Evolutionary conservation across 2,888 invertebrate species (phyloP).

Genomic region (Philopedon plagiatum): DNA sequence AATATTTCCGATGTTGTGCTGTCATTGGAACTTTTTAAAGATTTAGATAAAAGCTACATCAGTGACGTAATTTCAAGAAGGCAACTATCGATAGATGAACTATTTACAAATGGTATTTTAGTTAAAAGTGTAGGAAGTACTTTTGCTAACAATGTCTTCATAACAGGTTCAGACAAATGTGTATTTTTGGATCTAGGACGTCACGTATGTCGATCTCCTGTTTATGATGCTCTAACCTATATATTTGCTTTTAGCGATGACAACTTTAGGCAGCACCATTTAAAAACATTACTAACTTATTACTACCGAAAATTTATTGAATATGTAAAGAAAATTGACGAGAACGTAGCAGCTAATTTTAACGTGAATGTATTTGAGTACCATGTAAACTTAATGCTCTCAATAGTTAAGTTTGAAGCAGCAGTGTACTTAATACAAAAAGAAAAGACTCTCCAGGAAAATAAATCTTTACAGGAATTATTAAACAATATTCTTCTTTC

Average conservation of each 20-base stretch:
- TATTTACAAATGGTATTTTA: background rate
- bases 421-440: background rate
- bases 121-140: background rate
- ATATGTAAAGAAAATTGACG: background rate
- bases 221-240: constrained; percentile 29
- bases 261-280: constrained; percentile 21
- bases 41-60: background rate
- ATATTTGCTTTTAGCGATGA: constrained; percentile 30
- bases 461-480: background rate
- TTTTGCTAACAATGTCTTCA: too few relatives aligned
- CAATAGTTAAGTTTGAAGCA: constrained; percentile 36
- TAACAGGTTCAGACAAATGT: background rate
- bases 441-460: background rate
- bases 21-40: background rate
- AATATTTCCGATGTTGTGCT: background rate
- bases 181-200: background rate
- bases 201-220: constrained; percentile 5
- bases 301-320: constrained; percentile 31
- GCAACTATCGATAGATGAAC: background rate
- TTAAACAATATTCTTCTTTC: background rate
- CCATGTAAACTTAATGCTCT: constrained; percentile 24
- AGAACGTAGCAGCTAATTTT: constrained; percentile 11
- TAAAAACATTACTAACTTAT: constrained; percentile 23
- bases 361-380: constrained; percentile 23
- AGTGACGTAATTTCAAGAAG: background rate